A percentile compares a stretch with the other conserved stretches of the same genome.
These are phyloP conservation scores for Platichthys stellatus DNA, from an alignment of 2,113 vertebrate species.

Conservation along the genomic window DNA sequence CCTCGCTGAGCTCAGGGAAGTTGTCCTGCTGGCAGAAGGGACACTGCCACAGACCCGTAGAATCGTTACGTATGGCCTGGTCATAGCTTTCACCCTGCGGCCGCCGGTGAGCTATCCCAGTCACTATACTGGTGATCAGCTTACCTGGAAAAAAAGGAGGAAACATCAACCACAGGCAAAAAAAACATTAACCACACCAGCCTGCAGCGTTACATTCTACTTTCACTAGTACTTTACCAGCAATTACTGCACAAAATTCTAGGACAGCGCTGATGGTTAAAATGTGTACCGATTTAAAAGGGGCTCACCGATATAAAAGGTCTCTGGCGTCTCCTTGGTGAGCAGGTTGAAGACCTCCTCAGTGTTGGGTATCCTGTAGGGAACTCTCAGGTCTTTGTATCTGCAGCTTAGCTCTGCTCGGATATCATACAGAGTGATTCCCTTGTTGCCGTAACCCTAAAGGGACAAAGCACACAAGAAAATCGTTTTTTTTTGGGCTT, in stretches of 20 bases:
- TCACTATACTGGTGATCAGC: conserved; percentile 95
- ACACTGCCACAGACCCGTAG: conserved; percentile 97
- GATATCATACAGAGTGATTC: conserved; percentile 98
- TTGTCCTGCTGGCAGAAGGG: conserved; percentile 99
- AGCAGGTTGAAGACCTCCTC: conserved; percentile 98
- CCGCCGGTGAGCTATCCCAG: conserved; percentile 95
- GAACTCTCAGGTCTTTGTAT: conserved; percentile 95
- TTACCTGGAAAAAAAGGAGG: conserved; percentile 83
- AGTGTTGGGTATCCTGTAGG: conserved; percentile 93
- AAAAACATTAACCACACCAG: not conserved
- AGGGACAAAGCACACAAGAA: conserved; percentile 3
- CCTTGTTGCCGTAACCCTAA: conserved; percentile 98
- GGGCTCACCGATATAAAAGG: conserved; percentile 94
- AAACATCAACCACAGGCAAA: not conserved
- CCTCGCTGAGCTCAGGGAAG: conserved; percentile 98
- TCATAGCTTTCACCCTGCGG: conserved; percentile 98
- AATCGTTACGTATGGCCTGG: conserved; percentile 95
- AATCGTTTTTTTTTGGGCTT: not conserved
- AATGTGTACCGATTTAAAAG: not conserved
- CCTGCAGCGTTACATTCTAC: not conserved
- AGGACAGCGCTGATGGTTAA: not conserved
- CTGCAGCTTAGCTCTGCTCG: conserved; percentile 97
- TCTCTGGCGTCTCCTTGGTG: conserved; percentile 98
- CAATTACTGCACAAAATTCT: too few relatives aligned
- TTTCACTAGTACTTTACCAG: too few relatives aligned